phyloP scores from a whole-genome alignment of 2,888 invertebrate species.

The Shargacucullia verbasci region DNA sequence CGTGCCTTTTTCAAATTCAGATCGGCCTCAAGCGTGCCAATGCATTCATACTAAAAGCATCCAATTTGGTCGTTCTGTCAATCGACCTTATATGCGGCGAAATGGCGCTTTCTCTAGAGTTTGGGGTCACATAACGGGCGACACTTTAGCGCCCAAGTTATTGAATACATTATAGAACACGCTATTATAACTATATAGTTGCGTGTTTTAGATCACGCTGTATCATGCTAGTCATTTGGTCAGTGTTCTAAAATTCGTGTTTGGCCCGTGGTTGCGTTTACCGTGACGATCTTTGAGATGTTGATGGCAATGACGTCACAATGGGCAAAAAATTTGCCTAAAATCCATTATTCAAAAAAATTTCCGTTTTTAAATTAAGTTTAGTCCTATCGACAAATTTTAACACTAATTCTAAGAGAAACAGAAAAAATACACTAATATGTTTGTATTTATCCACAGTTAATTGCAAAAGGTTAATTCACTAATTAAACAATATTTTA shows the following conservation, averaged over 20 bases:
- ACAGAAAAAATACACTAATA: too few relatives aligned
- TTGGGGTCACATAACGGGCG: slow-evolving; percentile 74
- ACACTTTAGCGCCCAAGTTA: slow-evolving; percentile 51
- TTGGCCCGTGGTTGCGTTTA: not conserved
- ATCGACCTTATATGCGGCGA: slow-evolving; percentile 60
- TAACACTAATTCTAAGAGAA: too few relatives aligned
- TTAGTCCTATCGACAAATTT: too few relatives aligned
- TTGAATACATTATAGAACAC: slow-evolving; percentile 52
- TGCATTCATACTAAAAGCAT: not conserved
- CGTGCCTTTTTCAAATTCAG: too few relatives aligned
- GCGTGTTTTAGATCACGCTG: slow-evolving; percentile 49
- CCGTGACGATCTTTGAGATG: slow-evolving; percentile 1
- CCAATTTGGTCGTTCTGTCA: slow-evolving; percentile 35
- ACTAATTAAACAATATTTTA: too few relatives aligned
- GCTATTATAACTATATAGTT: slow-evolving; percentile 26
- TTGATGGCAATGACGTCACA: not conserved
- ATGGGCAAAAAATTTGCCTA: slow-evolving; percentile 1
- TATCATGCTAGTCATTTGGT: slow-evolving; percentile 1
- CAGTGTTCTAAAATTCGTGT: slow-evolving; percentile 8
- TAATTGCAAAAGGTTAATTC: too few relatives aligned
- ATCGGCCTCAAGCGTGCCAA: not conserved
- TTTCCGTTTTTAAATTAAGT: too few relatives aligned
- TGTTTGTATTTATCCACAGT: too few relatives aligned
- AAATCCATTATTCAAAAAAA: too few relatives aligned
- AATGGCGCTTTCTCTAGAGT: slow-evolving; percentile 69